Percentiles rank a stretch among this genome's conserved stretches.
phyloP scores from a whole-genome alignment of 2,888 invertebrate genomes.

The Euphydryas editha region DNA sequence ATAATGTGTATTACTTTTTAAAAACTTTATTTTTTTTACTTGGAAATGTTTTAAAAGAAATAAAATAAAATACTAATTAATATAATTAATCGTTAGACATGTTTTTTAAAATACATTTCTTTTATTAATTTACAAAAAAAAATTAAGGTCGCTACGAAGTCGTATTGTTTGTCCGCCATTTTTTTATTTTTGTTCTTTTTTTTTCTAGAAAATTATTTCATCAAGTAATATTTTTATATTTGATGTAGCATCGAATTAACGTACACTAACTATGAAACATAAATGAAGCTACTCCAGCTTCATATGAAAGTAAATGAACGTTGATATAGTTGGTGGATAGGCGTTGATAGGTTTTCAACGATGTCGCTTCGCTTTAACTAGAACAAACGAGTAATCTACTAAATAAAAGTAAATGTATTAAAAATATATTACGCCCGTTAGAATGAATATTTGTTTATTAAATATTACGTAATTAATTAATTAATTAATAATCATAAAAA shows the following conservation, averaged over 20 bases:
- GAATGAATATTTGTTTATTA: neutral
- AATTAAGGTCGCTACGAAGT: no score
- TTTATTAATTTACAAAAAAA: no score
- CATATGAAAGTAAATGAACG: neutral
- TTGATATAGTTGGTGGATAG: neutral
- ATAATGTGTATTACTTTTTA: neutral
- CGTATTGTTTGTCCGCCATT: no score
- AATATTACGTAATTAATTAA: constrained; percentile 9
- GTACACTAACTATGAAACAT: neutral
- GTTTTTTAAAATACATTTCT: no score
- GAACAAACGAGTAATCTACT: constrained; percentile 8
- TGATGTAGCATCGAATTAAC: neutral
- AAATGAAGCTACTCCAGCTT: neutral
- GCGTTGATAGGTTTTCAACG: neutral
- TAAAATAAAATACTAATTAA: no score
- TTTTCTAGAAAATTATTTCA: neutral
- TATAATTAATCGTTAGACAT: no score
- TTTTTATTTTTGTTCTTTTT: no score
- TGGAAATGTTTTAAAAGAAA: neutral
- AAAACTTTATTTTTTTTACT: neutral
- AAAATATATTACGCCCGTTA: neutral
- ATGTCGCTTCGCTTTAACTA: constrained; percentile 11
- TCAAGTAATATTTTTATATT: neutral
- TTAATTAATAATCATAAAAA: constrained; percentile 3
- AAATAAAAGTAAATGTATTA: constrained; percentile 2